phyloP scores from a whole-genome alignment of 2,888 invertebrate species.

The Monoplex corrugatus region DNA sequence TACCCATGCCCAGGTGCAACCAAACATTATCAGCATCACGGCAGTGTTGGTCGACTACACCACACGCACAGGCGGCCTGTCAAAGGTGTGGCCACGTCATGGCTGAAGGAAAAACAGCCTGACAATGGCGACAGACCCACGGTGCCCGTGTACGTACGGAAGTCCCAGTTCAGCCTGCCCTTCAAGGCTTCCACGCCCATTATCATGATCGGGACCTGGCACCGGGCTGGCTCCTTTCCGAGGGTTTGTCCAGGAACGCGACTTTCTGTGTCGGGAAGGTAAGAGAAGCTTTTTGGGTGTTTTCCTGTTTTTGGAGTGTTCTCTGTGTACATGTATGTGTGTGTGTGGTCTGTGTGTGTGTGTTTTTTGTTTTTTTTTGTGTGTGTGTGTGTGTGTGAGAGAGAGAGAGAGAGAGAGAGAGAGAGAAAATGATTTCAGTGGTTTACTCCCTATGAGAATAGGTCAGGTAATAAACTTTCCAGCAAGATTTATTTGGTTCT shows the following conservation, averaged over 20 bases:
- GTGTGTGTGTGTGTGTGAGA: neutral
- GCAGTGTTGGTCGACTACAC: constrained; percentile 96
- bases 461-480: too few species aligned
- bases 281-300: too few species aligned
- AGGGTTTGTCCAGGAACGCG: constrained; percentile 97
- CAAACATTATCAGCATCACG: constrained; percentile 95
- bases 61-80: constrained; percentile 91
- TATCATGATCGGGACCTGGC: constrained; percentile 99
- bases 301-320: too few species aligned
- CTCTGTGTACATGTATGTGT: too few species aligned
- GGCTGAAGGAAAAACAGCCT: constrained; percentile 84
- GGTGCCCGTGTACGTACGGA: constrained; percentile 86
- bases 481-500: too few species aligned
- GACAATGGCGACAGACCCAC: constrained; percentile 69
- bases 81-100: constrained; percentile 97
- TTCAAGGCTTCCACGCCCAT: constrained; percentile 95
- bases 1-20: constrained; percentile 87
- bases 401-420: neutral
- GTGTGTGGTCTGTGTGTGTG: too few species aligned
- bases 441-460: too few species aligned
- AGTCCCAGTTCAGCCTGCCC: constrained; percentile 98
- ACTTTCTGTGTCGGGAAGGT: constrained; percentile 77
- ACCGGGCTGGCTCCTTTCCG: constrained; percentile 99
- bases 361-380: neutral
- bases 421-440: too few species aligned